phyloP scores from a whole-genome alignment of 2,888 invertebrate genomes.

The Antheraea assamensis region DNA sequence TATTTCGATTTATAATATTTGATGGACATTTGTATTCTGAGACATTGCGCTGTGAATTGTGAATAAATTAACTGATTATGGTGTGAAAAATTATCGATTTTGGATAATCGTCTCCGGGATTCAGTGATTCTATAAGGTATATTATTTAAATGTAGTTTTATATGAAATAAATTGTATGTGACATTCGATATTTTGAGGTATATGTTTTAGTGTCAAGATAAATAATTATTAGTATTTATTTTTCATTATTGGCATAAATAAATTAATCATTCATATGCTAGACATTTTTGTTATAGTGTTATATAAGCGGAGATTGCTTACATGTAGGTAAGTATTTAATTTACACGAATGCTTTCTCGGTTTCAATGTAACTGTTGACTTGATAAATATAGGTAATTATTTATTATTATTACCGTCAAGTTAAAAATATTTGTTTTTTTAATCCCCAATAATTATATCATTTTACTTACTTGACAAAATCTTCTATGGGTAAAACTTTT shows the following conservation, averaged over 20 bases:
- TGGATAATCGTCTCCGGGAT: neutral
- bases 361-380: neutral
- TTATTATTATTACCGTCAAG: too few species aligned
- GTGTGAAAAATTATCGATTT: neutral
- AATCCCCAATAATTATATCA: too few species aligned
- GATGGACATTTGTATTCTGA: neutral
- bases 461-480: too few species aligned
- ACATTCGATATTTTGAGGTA: too few species aligned
- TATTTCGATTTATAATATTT: neutral
- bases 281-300: neutral
- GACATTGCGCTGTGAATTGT: neutral
- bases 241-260: neutral
- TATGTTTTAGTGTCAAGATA: too few species aligned
- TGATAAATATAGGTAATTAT: neutral
- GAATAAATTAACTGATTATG: neutral
- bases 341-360: neutral
- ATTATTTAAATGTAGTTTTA: neutral
- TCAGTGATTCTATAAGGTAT: neutral
- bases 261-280: neutral
- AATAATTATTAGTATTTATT: neutral
- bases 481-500: too few species aligned
- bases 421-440: too few species aligned
- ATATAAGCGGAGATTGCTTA: neutral
- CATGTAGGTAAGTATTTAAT: neutral
- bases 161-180: neutral